Percentiles rank a stretch among this genome's conserved stretches.
Conservation (phyloP, 1,140 invertebrate genomes). For the Zaprionus tsacasi region DNA sequence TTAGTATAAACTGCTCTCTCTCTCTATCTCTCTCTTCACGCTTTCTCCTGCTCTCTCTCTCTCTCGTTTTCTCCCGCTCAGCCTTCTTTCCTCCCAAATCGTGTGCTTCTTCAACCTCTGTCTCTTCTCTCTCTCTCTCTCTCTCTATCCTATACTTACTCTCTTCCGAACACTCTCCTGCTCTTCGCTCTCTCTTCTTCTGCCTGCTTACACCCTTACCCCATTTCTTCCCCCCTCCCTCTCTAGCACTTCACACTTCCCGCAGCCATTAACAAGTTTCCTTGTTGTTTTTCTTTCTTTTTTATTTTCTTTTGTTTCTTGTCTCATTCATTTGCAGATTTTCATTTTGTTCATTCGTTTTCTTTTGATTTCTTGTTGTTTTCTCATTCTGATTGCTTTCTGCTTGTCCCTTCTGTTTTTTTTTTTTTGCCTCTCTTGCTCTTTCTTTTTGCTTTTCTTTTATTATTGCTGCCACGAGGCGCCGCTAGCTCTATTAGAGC, state of each 20-base stretch:
- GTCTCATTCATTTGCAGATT: slow-evolving; percentile 15
- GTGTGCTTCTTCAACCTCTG: no score
- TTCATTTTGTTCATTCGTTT: background rate
- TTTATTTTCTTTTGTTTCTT: background rate
- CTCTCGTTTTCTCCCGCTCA: no score
- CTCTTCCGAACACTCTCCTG: no score
- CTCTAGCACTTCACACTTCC: background rate
- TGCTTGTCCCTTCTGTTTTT: background rate
- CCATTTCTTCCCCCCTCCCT: background rate
- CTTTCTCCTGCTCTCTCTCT: background rate
- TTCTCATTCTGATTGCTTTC: slow-evolving; percentile 28
- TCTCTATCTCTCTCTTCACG: background rate
- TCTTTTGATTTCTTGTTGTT: slow-evolving; percentile 17
- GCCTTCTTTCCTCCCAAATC: no score
- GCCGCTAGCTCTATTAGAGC: slow-evolving; percentile 20
- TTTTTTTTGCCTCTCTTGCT: no score
- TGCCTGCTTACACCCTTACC: background rate
- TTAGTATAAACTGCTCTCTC: no score
- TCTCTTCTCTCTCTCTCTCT: background rate
- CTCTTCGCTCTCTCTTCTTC: no score
- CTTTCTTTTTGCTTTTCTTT: slow-evolving; percentile 5
- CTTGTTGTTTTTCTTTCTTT: background rate
- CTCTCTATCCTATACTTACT: background rate
- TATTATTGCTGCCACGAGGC: slow-evolving; percentile 9
- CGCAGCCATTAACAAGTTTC: background rate